These are phyloP conservation scores for Spheniscus mendiculus DNA, from an alignment of 2,113 vertebrate genomes.

Conservation along the genomic window DNA sequence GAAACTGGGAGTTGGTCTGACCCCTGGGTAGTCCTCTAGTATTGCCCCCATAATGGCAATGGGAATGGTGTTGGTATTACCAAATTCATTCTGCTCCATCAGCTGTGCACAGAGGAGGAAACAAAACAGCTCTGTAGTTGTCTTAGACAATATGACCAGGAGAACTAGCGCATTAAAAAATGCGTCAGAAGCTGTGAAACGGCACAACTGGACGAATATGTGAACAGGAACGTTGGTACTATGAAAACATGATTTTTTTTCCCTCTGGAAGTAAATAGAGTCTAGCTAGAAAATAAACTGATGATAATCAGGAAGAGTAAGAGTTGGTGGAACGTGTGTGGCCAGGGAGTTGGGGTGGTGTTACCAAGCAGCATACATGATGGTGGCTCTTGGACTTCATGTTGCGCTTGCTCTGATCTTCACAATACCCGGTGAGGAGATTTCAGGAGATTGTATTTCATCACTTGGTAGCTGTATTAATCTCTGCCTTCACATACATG, in stretches of 20 bases:
- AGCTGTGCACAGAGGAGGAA: neutral
- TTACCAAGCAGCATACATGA: neutral
- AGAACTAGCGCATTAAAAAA: neutral
- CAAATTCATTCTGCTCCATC: neutral
- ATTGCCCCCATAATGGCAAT: neutral
- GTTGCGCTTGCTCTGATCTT: neutral
- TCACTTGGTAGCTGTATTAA: neutral
- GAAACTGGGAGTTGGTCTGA: neutral
- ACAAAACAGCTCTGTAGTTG: neutral
- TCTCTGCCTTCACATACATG: neutral
- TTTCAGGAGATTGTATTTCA: neutral
- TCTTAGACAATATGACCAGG: neutral
- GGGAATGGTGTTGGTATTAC: neutral
- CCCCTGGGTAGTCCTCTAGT: neutral
- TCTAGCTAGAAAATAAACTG: neutral
- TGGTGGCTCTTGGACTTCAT: neutral
- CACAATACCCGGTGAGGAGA: neutral
- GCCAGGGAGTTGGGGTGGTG: neutral
- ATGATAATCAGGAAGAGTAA: neutral
- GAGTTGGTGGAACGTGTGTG: neutral
- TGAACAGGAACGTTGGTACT: neutral
- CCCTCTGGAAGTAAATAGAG: neutral
- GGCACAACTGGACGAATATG: neutral
- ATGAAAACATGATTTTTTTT: neutral
- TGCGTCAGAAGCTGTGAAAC: neutral